phyloP scores from a whole-genome alignment of 2,113 vertebrate species.

The Rhinopomastus cyanomelas region DNA sequence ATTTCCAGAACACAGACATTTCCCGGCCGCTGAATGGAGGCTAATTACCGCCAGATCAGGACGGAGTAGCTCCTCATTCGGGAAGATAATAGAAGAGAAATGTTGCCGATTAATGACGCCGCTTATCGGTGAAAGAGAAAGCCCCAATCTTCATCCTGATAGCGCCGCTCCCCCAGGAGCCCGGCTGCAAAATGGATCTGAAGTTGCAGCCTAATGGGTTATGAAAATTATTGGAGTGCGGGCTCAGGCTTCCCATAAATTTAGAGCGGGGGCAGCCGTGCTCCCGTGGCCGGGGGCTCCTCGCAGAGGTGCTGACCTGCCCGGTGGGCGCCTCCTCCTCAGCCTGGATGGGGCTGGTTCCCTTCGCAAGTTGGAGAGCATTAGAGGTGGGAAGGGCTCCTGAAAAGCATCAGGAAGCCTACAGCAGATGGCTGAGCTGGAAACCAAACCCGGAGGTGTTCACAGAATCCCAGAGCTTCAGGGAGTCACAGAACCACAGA shows the following conservation, averaged over 20 bases:
- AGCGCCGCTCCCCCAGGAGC: slow-evolving; percentile 91
- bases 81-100: slow-evolving; percentile 97
- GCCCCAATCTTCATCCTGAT: slow-evolving; percentile 94
- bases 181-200: slow-evolving; percentile 98
- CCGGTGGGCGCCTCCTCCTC: too few relatives aligned
- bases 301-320: too few relatives aligned
- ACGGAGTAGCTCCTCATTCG: slow-evolving; percentile 97
- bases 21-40: slow-evolving; percentile 94
- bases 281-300: too few relatives aligned
- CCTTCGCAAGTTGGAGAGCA: too few relatives aligned
- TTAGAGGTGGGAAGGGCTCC: too few relatives aligned
- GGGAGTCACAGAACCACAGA: too few relatives aligned
- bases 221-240: slow-evolving; percentile 93
- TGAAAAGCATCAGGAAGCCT: too few relatives aligned
- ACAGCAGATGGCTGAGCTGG: too few relatives aligned
- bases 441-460: too few relatives aligned
- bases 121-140: slow-evolving; percentile 94
- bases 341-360: too few relatives aligned
- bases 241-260: slow-evolving; percentile 82
- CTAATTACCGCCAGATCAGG: slow-evolving; percentile 98
- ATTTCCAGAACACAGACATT: slow-evolving; percentile 96
- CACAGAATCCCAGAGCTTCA: too few relatives aligned
- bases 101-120: slow-evolving; percentile 98
- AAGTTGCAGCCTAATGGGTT: slow-evolving; percentile 98
- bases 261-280: too few relatives aligned